Evolutionary conservation across 2,888 invertebrate species (phyloP).

Genomic region (Mesorhabditis belari): DNA sequence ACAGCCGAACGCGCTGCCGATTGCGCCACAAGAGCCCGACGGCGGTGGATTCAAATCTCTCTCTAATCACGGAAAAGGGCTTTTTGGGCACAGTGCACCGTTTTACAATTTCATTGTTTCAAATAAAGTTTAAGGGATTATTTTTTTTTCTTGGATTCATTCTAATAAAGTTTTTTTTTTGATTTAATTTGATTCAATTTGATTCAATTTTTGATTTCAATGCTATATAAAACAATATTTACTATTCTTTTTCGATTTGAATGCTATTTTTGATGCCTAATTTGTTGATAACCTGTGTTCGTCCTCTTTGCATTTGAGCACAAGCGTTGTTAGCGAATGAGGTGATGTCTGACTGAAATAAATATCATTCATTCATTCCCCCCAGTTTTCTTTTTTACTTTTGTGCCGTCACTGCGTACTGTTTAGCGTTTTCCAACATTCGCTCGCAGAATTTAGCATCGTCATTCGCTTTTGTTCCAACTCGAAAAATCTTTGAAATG

Average conservation of each 20-base stretch:
- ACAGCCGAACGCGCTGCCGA: conserved; percentile 52
- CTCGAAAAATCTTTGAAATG: conserved; percentile 10
- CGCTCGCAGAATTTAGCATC: conserved; percentile 42
- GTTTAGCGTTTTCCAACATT: conserved; percentile 43
- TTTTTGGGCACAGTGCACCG: too few species aligned
- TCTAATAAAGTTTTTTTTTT: too few species aligned
- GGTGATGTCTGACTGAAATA: conserved; percentile 38
- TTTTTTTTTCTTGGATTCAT: too few species aligned
- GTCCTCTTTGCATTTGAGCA: conserved; percentile 20
- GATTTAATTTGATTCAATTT: too few species aligned
- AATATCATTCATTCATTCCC: not conserved
- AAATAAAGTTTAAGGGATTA: too few species aligned
- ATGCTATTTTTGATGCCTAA: not conserved
- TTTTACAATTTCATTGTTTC: too few species aligned
- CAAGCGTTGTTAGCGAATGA: conserved; percentile 39
- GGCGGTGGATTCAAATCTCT: too few species aligned
- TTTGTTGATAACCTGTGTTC: too few species aligned
- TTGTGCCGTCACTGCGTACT: conserved; percentile 39
- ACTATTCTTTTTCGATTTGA: not conserved
- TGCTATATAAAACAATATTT: not conserved
- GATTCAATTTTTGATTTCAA: not conserved
- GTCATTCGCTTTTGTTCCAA: conserved; percentile 34
- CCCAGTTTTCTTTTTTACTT: too few species aligned
- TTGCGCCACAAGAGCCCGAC: conserved; percentile 44
- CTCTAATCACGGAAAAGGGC: too few species aligned